phyloP scores from a whole-genome alignment of 2,888 invertebrate genomes.

The Hypercompe scribonia region DNA sequence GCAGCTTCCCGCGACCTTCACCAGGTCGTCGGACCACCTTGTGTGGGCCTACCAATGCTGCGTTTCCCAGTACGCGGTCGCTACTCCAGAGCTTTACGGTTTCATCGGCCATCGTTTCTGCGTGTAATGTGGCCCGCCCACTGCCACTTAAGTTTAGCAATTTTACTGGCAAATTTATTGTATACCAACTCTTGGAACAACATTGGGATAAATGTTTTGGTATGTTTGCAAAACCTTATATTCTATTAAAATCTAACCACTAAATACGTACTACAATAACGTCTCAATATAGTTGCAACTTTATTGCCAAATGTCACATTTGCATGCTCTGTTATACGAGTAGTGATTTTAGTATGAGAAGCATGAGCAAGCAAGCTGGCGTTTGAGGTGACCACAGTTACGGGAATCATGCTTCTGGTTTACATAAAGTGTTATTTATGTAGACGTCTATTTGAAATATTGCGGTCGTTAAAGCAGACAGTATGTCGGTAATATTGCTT shows the following conservation, averaged over 20 bases:
- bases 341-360: slow-evolving; percentile 5
- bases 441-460: not conserved
- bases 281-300: not conserved
- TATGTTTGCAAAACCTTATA: too few relatives aligned
- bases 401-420: not conserved
- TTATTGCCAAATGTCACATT: not conserved
- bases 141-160: too few relatives aligned
- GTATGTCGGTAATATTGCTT: not conserved
- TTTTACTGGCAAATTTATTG: too few relatives aligned
- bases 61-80: too few relatives aligned
- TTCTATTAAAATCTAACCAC: not conserved
- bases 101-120: too few relatives aligned
- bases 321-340: not conserved
- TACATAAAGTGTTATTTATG: not conserved
- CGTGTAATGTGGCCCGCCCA: too few relatives aligned
- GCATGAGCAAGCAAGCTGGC: slow-evolving; percentile 8
- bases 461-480: not conserved
- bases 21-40: too few relatives aligned
- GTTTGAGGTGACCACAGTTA: slow-evolving; percentile 15
- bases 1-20: too few relatives aligned
- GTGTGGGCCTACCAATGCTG: too few relatives aligned
- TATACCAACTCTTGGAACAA: too few relatives aligned
- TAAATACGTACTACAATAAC: not conserved
- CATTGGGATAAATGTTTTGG: too few relatives aligned
- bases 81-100: too few relatives aligned